phyloP scores from a whole-genome alignment of 2,113 vertebrate genomes.

The Sisor rabdophorus region DNA sequence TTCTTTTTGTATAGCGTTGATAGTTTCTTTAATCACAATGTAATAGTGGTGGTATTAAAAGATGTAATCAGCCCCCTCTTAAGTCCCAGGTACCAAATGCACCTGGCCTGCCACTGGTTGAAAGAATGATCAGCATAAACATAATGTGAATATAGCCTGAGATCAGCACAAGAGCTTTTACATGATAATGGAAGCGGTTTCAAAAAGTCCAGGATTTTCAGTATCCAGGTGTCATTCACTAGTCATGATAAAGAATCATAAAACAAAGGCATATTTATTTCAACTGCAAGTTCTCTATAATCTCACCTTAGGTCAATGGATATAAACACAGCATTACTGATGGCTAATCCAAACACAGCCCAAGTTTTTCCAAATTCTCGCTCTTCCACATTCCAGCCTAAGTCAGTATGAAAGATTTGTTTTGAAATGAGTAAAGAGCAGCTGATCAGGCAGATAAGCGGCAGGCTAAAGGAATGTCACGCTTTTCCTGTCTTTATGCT shows the following conservation, averaged over 20 bases:
- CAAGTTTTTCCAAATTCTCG: conserved; percentile 11
- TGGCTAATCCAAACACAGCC: conserved; percentile 13
- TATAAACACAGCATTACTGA: not conserved
- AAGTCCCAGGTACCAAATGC: too few relatives aligned
- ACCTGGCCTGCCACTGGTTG: too few relatives aligned
- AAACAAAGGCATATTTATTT: conserved; percentile 4
- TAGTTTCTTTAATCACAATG: too few relatives aligned
- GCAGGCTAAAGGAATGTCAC: not conserved
- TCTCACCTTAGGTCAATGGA: not conserved
- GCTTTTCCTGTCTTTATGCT: conserved; percentile 2
- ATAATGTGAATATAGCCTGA: not conserved
- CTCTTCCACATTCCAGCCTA: conserved; percentile 30
- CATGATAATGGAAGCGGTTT: not conserved
- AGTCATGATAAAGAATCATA: too few relatives aligned
- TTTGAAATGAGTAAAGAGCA: conserved; percentile 27
- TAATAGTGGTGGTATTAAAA: too few relatives aligned
- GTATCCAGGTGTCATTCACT: not conserved
- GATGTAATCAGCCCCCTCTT: too few relatives aligned
- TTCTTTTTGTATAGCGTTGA: too few relatives aligned
- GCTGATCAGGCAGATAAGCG: conserved; percentile 33
- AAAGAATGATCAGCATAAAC: not conserved
- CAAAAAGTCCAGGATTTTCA: not conserved
- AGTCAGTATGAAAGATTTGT: conserved; percentile 31
- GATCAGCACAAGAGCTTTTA: not conserved
- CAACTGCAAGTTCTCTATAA: not conserved